A percentile compares a stretch with the other conserved stretches of the same genome.
Evolutionary conservation across 2,888 invertebrate species (phyloP).

Genomic region (Pyrochroa serraticornis): DNA sequence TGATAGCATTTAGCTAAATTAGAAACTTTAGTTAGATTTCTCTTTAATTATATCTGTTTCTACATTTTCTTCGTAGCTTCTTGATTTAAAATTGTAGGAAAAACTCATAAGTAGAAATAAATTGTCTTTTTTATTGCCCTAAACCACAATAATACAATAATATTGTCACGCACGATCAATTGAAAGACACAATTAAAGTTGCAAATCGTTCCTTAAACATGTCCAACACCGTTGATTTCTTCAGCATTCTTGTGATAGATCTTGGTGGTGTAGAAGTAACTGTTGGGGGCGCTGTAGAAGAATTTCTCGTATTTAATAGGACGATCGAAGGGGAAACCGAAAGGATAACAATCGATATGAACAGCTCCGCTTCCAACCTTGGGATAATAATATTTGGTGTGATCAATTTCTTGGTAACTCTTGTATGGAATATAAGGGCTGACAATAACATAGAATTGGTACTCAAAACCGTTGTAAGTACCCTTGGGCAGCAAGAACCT

Average conservation of each 20-base stretch:
- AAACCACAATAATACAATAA: background rate
- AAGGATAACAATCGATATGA: conserved; percentile 65
- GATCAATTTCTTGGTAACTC: conserved; percentile 29
- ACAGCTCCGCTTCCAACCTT: conserved; percentile 16
- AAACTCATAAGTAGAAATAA: too few species aligned
- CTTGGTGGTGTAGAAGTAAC: conserved; percentile 68
- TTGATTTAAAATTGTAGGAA: too few species aligned
- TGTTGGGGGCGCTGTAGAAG: conserved; percentile 71
- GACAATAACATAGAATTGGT: conserved; percentile 61
- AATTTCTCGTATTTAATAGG: conserved; percentile 61
- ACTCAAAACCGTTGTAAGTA: conserved; percentile 65
- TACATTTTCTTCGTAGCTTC: too few species aligned
- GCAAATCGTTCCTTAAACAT: conserved; percentile 9
- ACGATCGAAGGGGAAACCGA: conserved; percentile 79
- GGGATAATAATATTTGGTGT: conserved; percentile 23
- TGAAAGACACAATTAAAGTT: conserved; percentile 4
- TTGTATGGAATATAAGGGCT: conserved; percentile 55
- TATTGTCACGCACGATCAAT: background rate
- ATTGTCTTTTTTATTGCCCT: too few species aligned
- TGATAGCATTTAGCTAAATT: too few species aligned
- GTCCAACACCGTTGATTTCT: conserved; percentile 34
- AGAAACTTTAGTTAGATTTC: too few species aligned
- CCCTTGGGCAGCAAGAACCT: conserved; percentile 74
- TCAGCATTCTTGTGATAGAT: conserved; percentile 48
- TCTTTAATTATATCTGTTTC: too few species aligned